Evolutionary conservation across 2,888 invertebrate genomes (phyloP), one percentile per base, ranked within the genome.

Genomic region (Ormyrus nitidulus): DNA sequence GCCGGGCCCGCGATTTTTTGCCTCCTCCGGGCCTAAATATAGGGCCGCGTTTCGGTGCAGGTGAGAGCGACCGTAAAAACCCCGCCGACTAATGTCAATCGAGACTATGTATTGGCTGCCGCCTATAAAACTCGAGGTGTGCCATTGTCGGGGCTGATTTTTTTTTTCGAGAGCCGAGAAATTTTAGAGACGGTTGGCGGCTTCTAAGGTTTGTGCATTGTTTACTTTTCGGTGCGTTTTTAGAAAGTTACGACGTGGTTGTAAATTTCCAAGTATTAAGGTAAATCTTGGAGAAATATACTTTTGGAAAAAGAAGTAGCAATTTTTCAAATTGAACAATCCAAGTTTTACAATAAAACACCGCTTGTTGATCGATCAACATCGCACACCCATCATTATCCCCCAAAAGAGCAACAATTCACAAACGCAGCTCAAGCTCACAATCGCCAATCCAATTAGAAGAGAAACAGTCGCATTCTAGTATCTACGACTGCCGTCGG

Each of bases 41-140:
- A 34, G 56, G 48, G 70, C 62, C n/a, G n/a, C 44, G 13, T n/a
- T 2, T 7, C 44, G 44, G 44, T 6, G 48, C 51, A 66, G 58
- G 54, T 58, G 74, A 68, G 34, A 56, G 51, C 1, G 72, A 54
- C 64, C 46, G 64, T 72, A 64, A 73, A 62, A 73, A n/a, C 44
- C 53, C 49, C 51, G 13, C 10, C 49, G 53, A 59, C 44, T 53
- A 62, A 62, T 48, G 56, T 64, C 10, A 48, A 64, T 73, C 53
- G 19, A 62, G 51, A 34, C 61, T 51, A 51, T 61, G 51, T 53
- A 66, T 51, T 54, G 44, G 10, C 10, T 19, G 8, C 34, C 34
- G 34, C 6, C 46, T 48, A 54, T 73, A 64, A 73, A 73, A 54
- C 73, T 73, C 19, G 54, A 56, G 44, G 61, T 34, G n/a, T 49